Conservation (phyloP, 2,888 invertebrate species). For the Strigamia maritima region DNA sequence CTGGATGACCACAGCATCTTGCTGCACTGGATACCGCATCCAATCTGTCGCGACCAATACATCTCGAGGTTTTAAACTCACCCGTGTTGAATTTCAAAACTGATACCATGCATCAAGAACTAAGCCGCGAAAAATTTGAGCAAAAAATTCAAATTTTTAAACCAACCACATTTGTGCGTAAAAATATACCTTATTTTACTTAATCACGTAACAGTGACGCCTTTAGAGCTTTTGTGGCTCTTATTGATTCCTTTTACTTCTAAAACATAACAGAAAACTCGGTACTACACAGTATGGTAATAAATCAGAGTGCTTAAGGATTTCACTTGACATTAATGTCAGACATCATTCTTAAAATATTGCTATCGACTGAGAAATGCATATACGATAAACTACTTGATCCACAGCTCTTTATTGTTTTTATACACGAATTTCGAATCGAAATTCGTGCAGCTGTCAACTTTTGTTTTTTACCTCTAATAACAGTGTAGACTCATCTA, state of each 20-base stretch:
- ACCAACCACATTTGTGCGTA: background rate
- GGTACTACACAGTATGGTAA: background rate
- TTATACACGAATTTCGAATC: background rate
- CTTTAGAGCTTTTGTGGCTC: conserved; percentile 5
- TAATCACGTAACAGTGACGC: background rate
- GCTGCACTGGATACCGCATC: conserved; percentile 18
- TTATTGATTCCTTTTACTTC: background rate
- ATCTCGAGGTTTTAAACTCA: background rate
- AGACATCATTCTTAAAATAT: conserved; percentile 18
- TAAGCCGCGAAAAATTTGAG: background rate
- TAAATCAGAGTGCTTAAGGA: conserved; percentile 8
- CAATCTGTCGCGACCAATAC: conserved; percentile 22
- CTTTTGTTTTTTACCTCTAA: conserved; percentile 7
- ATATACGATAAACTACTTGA: conserved; percentile 17
- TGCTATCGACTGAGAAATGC: conserved; percentile 18
- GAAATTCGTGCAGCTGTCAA: conserved; percentile 14
- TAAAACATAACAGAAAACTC: background rate
- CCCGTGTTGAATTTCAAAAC: background rate
- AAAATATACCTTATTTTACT: background rate
- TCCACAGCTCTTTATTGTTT: conserved; percentile 14
- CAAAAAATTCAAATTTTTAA: background rate
- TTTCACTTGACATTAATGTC: conserved; percentile 9
- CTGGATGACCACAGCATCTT: background rate
- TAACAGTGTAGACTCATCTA: background rate
- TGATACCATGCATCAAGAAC: background rate